Percentiles rank a stretch among this genome's conserved stretches.
phyloP scores from a whole-genome alignment of 2,113 vertebrate species.

The Xiphophorus couchianus region DNA sequence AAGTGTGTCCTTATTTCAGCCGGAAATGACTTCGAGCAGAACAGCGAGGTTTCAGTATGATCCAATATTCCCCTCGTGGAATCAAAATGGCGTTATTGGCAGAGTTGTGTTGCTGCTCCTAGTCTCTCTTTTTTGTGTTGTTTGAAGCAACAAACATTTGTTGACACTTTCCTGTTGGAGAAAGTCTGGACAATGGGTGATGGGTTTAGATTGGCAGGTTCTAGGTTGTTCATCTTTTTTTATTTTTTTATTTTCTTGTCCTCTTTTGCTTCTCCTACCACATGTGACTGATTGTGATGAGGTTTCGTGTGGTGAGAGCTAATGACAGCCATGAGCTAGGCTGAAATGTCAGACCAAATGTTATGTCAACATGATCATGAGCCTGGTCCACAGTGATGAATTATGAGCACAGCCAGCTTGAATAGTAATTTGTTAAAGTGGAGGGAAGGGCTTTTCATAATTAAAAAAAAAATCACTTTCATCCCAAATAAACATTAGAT shows the following conservation, averaged over 20 bases:
- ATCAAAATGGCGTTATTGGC: conserved; percentile 73
- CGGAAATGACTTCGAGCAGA: conserved; percentile 77
- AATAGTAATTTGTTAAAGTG: conserved; percentile 45
- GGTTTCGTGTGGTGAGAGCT: conserved; percentile 69
- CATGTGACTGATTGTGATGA: conserved; percentile 65
- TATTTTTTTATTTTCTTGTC: background rate
- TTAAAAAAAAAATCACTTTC: conserved; percentile 8
- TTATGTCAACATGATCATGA: conserved; percentile 78
- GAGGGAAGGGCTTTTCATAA: conserved; percentile 22
- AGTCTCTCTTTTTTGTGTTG: conserved; percentile 20
- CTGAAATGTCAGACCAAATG: conserved; percentile 81
- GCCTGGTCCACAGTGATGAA: conserved; percentile 68
- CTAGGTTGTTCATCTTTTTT: background rate
- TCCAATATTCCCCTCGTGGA: conserved; percentile 68
- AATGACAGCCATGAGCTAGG: conserved; percentile 69
- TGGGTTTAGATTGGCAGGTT: conserved; percentile 31
- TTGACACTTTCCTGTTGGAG: conserved; percentile 54
- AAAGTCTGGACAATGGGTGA: conserved; percentile 34
- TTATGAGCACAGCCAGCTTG: conserved; percentile 70
- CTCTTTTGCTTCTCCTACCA: background rate
- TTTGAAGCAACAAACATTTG: conserved; percentile 27
- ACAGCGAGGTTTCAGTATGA: conserved; percentile 70
- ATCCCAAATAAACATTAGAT: background rate
- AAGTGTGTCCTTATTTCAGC: conserved; percentile 71
- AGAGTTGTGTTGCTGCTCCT: conserved; percentile 57